Evolutionary conservation across 2,797 vertebrate species (phyloP).

Genomic region (Sebastes matsubarae): DNA sequence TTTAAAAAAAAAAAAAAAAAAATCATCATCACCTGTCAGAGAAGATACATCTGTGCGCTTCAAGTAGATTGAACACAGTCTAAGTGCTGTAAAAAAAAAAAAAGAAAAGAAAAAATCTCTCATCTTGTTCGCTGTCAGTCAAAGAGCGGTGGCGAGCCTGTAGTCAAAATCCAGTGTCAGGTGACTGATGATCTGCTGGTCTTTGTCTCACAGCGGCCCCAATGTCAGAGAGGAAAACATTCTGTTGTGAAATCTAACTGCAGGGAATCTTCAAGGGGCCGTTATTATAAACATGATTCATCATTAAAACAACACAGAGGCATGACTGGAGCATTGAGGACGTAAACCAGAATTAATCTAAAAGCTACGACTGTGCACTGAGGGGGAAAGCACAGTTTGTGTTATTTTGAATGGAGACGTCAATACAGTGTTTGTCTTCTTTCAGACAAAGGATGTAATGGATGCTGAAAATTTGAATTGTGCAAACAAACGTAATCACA

Average conservation of each 20-base stretch:
- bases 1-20: not conserved
- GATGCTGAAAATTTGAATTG: constrained; percentile 41
- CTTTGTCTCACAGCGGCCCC: constrained; percentile 51
- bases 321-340: constrained; percentile 63
- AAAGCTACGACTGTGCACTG: constrained; percentile 45
- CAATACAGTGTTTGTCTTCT: constrained; percentile 58
- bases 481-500: constrained; percentile 26
- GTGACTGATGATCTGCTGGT: constrained; percentile 59
- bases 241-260: constrained; percentile 48
- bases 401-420: constrained; percentile 32
- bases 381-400: constrained; percentile 24
- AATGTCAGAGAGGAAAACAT: constrained; percentile 48
- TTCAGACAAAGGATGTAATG: constrained; percentile 37
- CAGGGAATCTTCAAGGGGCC: constrained; percentile 34
- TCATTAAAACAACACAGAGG: constrained; percentile 42
- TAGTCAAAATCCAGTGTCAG: constrained; percentile 73
- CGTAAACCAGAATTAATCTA: constrained; percentile 53
- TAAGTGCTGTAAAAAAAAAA: constrained; percentile 54
- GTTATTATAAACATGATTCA: constrained; percentile 45
- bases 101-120: not conserved
- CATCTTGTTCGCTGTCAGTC: constrained; percentile 44
- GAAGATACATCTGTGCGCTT: constrained; percentile 57
- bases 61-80: constrained; percentile 71
- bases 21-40: constrained; percentile 35
- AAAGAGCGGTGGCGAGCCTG: constrained; percentile 42